These are phyloP conservation scores for Elephantulus edwardii DNA, from an alignment of 2,113 vertebrate species.

Conservation along the genomic window DNA sequence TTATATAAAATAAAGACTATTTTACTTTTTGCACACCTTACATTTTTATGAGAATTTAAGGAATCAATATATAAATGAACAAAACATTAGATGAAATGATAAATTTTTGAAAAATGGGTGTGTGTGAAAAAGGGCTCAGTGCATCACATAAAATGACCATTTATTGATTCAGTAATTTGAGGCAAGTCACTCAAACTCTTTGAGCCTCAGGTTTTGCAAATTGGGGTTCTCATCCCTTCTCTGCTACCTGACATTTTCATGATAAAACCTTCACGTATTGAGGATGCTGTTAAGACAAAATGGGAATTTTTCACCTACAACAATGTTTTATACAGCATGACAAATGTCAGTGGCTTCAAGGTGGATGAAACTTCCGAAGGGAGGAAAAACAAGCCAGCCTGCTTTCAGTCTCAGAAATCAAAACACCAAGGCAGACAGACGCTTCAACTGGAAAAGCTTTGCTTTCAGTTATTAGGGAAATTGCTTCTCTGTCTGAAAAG, in stretches of 20 bases:
- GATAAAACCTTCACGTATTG: not conserved
- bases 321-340: not conserved
- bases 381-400: not conserved
- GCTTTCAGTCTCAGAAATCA: slow-evolving; percentile 25
- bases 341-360: slow-evolving; percentile 25
- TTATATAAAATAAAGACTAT: no score
- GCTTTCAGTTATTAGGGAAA: slow-evolving; percentile 34
- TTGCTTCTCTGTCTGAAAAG: not conserved
- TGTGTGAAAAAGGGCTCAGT: not conserved
- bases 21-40: no score
- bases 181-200: not conserved
- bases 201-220: slow-evolving; percentile 38
- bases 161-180: not conserved
- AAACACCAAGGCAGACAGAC: slow-evolving; percentile 40
- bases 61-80: not conserved
- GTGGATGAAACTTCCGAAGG: slow-evolving; percentile 44
- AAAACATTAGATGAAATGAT: not conserved
- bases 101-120: not conserved
- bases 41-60: not conserved
- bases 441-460: slow-evolving; percentile 43
- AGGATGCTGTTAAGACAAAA: slow-evolving; percentile 26
- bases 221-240: not conserved
- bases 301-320: slow-evolving; percentile 3
- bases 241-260: not conserved
- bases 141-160: not conserved